phyloP scores from a whole-genome alignment of 2,113 vertebrate genomes.

The Canis aureus region DNA sequence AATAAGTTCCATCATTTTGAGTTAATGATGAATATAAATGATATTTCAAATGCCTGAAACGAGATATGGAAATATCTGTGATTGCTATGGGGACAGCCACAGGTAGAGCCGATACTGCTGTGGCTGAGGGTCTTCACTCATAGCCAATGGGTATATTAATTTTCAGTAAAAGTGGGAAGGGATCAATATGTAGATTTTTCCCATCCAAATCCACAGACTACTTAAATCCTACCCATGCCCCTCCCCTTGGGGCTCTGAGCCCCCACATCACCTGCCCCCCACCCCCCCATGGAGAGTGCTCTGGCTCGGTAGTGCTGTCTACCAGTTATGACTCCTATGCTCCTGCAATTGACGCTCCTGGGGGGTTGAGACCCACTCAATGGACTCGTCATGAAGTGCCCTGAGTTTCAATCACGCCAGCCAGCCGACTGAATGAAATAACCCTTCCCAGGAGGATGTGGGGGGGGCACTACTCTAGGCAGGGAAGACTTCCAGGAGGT shows the following conservation, averaged over 20 bases:
- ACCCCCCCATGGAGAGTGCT: neutral
- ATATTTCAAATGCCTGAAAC: neutral
- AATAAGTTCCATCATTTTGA: neutral
- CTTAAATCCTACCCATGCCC: neutral
- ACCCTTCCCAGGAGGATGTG: neutral
- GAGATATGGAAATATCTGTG: neutral
- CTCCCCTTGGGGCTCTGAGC: neutral
- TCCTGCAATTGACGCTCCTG: neutral
- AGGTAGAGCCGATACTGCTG: too few relatives aligned
- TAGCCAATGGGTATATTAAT: neutral
- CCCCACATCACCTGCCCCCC: too few relatives aligned
- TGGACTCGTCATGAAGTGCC: neutral
- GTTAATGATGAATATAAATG: neutral
- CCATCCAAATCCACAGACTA: neutral
- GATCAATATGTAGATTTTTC: neutral
- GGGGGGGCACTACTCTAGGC: neutral
- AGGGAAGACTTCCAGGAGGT: neutral
- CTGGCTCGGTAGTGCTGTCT: neutral
- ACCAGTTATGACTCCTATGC: neutral
- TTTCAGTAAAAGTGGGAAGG: neutral
- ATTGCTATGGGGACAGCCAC: neutral
- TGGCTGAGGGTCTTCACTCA: neutral
- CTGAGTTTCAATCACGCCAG: neutral
- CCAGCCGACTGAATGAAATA: neutral
- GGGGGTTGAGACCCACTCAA: neutral